Base-by-base conservation (phyloP, 2,797 vertebrate species). In the Channa striata region DNA sequence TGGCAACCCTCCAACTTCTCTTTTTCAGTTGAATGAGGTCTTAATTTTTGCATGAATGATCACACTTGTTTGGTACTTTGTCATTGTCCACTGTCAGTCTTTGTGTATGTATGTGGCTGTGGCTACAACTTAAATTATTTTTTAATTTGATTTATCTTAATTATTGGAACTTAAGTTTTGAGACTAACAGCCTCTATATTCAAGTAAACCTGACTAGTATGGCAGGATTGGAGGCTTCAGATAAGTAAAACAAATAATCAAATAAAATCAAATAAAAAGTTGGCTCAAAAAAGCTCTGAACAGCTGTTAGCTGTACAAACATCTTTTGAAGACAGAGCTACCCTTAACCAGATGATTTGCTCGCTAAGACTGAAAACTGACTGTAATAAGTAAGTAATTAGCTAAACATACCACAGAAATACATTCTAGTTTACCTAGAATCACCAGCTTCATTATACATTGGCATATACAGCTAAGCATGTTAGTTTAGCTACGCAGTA, bases 11-110 rank as follows among this genome's bases (percentile, higher is more conserved):
- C 48, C 56, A 78, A 78, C 61, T 78, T 51, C 47, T 49, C 59
- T 88, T 63, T 72, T 83, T 80, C 40, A 14, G 53, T 82, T 83
- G 42, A 69, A 14, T 69, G 59, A 39, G 58, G 57, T 86, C 23
- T 79, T 82, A 43, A 23, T 57, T 89, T 92, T 72, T 84, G 89
- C 90, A 89, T 74, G 85, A 90, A 36, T 72, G 21, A 54, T 82
- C 54, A 72, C 70, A 42, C 53, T 74, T 53, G 85, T 64, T 72
- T 67, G 65, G 85, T 84, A 76, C 80, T 54, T 59, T 88, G 84
- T 90, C 43, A 78, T 90, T 67, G 87, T 87, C 83, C 66, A 62
- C 72, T 62, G 80, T 86, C 74, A 65, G 69, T 85, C 57, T 67
- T 62, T 90, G 77, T 78, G 63, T 83, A 33, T 84, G 34, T 89